Conservation (phyloP, 1,140 invertebrate genomes). For the Ips nitidus region DNA sequence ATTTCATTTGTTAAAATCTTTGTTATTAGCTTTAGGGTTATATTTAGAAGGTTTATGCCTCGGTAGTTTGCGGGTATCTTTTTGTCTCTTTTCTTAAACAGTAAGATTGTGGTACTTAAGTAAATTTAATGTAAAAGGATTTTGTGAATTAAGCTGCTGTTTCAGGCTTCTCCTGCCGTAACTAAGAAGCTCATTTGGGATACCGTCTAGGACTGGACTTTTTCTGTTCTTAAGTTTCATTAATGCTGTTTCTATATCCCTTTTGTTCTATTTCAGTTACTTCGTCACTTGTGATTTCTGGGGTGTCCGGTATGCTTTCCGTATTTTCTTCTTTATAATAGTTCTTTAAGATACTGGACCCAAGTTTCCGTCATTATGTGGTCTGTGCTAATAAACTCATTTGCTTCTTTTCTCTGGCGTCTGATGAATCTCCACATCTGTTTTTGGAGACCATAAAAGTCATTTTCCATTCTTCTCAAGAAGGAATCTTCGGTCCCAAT, state of each 20-base stretch:
- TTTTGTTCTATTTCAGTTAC: conserved; percentile 10
- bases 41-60: neutral
- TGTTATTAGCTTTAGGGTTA: conserved; percentile 2
- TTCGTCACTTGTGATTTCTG: neutral
- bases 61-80: conserved; percentile 6
- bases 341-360: neutral
- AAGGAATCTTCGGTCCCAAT: conserved; percentile 3
- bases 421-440: conserved; percentile 26
- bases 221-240: neutral
- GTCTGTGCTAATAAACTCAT: conserved; percentile 10
- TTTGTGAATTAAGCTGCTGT: neutral
- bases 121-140: conserved; percentile 7
- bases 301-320: neutral
- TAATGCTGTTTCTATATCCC: neutral
- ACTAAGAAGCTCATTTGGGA: conserved; percentile 8
- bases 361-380: conserved; percentile 10
- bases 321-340: conserved; percentile 4
- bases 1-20: conserved; percentile 12
- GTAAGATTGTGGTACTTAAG: conserved; percentile 5
- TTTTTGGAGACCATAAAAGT: conserved; percentile 31
- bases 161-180: neutral
- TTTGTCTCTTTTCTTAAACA: conserved; percentile 17
- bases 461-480: conserved; percentile 15
- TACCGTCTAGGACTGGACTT: conserved; percentile 8
- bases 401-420: conserved; percentile 23